These are phyloP conservation scores for Turnix velox DNA, from an alignment of 2,113 vertebrate genomes.

Conservation along the genomic window DNA sequence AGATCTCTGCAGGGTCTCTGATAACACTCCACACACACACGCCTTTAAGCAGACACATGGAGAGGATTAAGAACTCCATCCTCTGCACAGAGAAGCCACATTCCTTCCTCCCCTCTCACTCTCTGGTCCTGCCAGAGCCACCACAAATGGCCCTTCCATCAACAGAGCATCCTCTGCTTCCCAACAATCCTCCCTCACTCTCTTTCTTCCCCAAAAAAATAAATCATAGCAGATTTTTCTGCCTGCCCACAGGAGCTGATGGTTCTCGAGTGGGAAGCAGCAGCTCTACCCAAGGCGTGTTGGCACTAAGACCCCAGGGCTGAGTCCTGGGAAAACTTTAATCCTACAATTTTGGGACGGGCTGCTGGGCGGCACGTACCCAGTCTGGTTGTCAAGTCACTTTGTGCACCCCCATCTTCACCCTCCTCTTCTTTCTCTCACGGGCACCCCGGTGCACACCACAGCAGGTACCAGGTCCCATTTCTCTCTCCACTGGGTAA, in stretches of 20 bases:
- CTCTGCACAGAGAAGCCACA: neutral
- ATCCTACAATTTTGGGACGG: slow-evolving; percentile 75
- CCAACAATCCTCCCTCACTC: neutral
- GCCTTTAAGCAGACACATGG: neutral
- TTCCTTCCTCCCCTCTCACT: neutral
- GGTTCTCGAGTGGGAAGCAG: slow-evolving; percentile 50
- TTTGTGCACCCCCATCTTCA: slow-evolving; percentile 5
- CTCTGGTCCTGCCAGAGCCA: neutral
- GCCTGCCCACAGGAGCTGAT: neutral
- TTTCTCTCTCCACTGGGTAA: neutral
- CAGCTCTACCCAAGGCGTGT: slow-evolving; percentile 47
- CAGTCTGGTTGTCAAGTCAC: slow-evolving; percentile 53
- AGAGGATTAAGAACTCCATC: neutral
- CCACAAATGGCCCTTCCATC: neutral
- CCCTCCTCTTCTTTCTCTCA: neutral
- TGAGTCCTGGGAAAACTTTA: slow-evolving; percentile 72
- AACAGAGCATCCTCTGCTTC: neutral
- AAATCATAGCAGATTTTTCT: neutral
- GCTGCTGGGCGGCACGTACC: slow-evolving; percentile 89
- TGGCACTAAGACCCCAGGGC: slow-evolving; percentile 73
- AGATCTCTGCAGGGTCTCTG: slow-evolving; percentile 4
- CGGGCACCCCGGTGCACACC: neutral
- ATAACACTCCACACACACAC: neutral
- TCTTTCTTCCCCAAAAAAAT: neutral
- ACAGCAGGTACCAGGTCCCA: neutral